Percentiles rank a stretch among this genome's conserved stretches.
phyloP scores from a whole-genome alignment of 2,888 invertebrate genomes.

The Dicycla oo region DNA sequence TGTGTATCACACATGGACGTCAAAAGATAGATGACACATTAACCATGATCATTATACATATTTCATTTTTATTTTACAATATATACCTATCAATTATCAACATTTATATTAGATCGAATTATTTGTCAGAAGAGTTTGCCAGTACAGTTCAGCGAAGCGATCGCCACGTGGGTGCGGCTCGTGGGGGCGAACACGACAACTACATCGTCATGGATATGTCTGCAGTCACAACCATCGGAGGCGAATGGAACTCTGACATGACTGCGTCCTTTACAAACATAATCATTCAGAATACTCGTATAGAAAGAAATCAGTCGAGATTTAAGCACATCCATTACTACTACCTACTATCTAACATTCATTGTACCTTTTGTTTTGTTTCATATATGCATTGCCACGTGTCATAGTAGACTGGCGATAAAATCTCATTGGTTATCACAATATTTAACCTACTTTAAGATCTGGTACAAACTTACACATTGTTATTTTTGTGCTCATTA shows the following conservation, averaged over 20 bases:
- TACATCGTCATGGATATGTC: conserved; percentile 82
- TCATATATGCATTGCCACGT: conserved; percentile 82
- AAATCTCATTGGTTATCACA: conserved; percentile 90
- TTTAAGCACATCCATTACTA: conserved; percentile 81
- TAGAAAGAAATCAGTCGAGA: conserved; percentile 79
- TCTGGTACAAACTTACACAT: conserved; percentile 86
- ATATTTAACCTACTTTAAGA: conserved; percentile 88
- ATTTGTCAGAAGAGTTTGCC: conserved; percentile 86
- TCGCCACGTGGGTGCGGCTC: conserved; percentile 33
- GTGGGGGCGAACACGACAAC: conserved; percentile 44
- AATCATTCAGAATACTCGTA: conserved; percentile 73
- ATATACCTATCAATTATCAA: conserved; percentile 80
- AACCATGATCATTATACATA: conserved; percentile 85
- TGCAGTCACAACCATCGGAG: conserved; percentile 88
- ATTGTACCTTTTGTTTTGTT: conserved; percentile 87
- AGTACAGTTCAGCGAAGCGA: conserved; percentile 76
- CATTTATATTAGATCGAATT: conserved; percentile 83
- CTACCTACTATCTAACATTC: conserved; percentile 83
- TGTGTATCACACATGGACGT: conserved; percentile 90
- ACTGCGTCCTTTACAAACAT: conserved; percentile 75
- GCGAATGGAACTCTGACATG: conserved; percentile 74
- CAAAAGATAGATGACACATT: conserved; percentile 88
- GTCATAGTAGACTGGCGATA: conserved; percentile 79
- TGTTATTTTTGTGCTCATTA: conserved; percentile 87
- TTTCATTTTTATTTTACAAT: conserved; percentile 81